phyloP scores from a whole-genome alignment of 1,140 invertebrate genomes.

The Caenorhabditis remanei region DNA sequence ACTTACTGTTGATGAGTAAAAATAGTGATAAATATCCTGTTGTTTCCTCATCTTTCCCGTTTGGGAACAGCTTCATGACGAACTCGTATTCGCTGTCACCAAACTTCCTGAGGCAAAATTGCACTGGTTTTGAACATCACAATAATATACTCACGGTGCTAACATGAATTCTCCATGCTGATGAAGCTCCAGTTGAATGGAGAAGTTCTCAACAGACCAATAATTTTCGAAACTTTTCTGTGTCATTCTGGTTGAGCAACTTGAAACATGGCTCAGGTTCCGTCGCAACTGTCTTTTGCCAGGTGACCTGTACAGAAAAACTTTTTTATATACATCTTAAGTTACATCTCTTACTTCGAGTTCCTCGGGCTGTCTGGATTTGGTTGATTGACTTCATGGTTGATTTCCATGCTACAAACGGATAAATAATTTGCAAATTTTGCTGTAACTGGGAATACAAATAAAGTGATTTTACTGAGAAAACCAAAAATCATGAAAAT shows the following conservation, averaged over 20 bases:
- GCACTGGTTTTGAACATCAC: not conserved
- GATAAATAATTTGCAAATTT: not conserved
- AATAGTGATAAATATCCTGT: constrained; percentile 65
- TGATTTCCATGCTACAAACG: not conserved
- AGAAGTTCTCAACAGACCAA: constrained; percentile 16
- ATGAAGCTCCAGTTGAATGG: constrained; percentile 17
- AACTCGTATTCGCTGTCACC: constrained; percentile 62
- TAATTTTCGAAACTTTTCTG: constrained; percentile 11
- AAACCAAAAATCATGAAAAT: no score
- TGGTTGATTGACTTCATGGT: not conserved
- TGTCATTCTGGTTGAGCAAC: not conserved
- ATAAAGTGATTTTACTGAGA: no score
- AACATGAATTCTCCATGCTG: constrained; percentile 12
- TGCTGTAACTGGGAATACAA: no score
- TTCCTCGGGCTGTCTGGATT: not conserved
- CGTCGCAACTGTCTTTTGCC: not conserved
- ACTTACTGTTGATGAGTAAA: constrained; percentile 64
- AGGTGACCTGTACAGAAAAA: not conserved
- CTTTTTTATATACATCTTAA: not conserved
- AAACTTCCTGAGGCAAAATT: constrained; percentile 47
- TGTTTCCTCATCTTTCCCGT: constrained; percentile 67
- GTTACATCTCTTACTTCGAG: not conserved
- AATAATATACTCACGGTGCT: not conserved
- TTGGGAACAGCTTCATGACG: constrained; percentile 63
- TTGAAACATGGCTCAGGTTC: not conserved